Evolutionary conservation across 64 coral and sea anemone genomes (phyloP).

Genomic region (Pocillopora verrucosa): DNA sequence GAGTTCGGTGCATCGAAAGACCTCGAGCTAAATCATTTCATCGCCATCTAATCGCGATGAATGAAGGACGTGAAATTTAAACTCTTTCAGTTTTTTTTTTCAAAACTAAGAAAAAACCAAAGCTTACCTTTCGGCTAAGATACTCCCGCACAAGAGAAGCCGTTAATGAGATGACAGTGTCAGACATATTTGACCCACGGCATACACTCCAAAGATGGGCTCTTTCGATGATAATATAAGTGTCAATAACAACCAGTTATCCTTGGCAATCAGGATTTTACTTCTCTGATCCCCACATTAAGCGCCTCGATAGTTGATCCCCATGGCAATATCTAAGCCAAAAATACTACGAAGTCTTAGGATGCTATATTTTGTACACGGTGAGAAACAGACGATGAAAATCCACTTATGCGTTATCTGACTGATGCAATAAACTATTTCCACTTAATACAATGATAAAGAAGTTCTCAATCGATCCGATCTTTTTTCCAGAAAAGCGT

Average conservation of each 20-base stretch:
- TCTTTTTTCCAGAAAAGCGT: no score
- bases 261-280: not conserved
- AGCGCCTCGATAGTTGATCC: not conserved
- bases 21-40: no score
- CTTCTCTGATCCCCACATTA: not conserved
- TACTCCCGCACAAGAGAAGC: slow-evolving; percentile 83
- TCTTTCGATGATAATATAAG: not conserved
- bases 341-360: not conserved
- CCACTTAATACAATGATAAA: not conserved
- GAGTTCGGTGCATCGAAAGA: no score
- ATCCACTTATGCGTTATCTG: not conserved
- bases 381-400: not conserved
- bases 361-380: not conserved
- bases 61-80: not conserved
- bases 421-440: not conserved
- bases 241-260: not conserved
- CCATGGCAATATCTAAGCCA: not conserved
- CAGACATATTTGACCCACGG: slow-evolving; percentile 3
- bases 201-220: not conserved
- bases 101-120: not conserved
- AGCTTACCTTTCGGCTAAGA: slow-evolving; percentile 68
- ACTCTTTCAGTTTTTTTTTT: not conserved
- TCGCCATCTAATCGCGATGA: no score
- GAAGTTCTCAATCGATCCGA: no score
- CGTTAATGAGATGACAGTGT: slow-evolving; percentile 50